Percentiles rank a stretch among this genome's conserved stretches.
These are phyloP conservation scores for Drosophila lacteicornis DNA, from an alignment of 1,140 invertebrate species.

Conservation along the genomic window DNA sequence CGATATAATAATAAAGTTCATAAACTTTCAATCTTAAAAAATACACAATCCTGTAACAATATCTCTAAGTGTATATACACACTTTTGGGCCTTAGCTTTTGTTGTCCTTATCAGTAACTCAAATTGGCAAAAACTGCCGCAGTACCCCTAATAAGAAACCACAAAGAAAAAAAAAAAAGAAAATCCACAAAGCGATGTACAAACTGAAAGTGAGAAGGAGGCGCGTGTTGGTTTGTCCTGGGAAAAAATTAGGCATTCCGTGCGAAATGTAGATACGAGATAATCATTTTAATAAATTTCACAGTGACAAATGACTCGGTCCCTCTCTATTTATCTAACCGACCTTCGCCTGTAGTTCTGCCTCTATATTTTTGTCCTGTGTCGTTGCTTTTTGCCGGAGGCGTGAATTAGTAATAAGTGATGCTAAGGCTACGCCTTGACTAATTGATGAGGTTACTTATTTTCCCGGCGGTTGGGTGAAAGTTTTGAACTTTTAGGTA, in stretches of 20 bases:
- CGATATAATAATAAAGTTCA: no score
- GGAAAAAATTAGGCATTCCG: slow-evolving; percentile 78
- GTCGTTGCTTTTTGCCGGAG: slow-evolving; percentile 25
- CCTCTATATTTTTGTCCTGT: slow-evolving; percentile 13
- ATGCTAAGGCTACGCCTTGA: slow-evolving; percentile 22
- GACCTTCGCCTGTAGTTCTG: background rate
- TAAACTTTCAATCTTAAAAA: background rate
- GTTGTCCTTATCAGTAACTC: slow-evolving; percentile 38
- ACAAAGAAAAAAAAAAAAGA: slow-evolving; percentile 21
- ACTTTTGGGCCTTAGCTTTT: slow-evolving; percentile 10
- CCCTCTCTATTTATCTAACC: slow-evolving; percentile 14
- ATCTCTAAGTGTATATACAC: slow-evolving; percentile 15
- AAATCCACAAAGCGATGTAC: slow-evolving; percentile 5
- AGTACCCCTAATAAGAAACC: slow-evolving; percentile 26
- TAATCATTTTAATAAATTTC: slow-evolving; percentile 84
- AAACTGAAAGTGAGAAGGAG: slow-evolving; percentile 3
- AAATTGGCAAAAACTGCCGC: slow-evolving; percentile 39
- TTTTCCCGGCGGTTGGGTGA: background rate
- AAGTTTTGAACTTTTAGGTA: background rate
- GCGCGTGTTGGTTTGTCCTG: slow-evolving; percentile 21
- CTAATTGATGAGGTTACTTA: slow-evolving; percentile 51
- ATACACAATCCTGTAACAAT: background rate
- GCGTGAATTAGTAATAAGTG: slow-evolving; percentile 74
- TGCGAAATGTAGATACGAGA: slow-evolving; percentile 79
- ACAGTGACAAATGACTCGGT: slow-evolving; percentile 75